Base-by-base conservation (phyloP, 2,797 vertebrate species). In the Eidolon dupreanum region DNA sequence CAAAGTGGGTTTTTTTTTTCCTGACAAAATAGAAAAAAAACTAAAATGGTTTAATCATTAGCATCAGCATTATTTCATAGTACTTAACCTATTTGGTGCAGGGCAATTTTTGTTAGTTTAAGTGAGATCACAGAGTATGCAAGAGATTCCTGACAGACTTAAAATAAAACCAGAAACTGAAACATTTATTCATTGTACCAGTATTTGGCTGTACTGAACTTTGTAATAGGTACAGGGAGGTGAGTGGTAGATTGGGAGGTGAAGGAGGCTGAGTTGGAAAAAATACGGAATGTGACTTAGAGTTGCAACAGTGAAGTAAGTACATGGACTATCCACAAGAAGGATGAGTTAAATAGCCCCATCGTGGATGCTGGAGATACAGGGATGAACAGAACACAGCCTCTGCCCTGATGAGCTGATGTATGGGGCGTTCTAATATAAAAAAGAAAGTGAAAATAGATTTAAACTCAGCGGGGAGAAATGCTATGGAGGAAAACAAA, bases 21-120 rank as follows among this genome's bases (percentile, higher is more conserved):
- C 61, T 36, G n/a, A 83, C 41, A 46, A 77, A 61, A 86, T 36
- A 57, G 36, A 53, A 70, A 85, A 95, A 75, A 65, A 83, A 49
- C 41, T n/a, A n/a, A 93, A 66, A 77, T 77, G 36, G 53, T 33
- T 28, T 38, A 51, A 79, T 26, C 7, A 20, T 71, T 81, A 65
- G 24, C 15, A 57, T 73, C 22, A 70, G 57, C 57, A 36, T 79
- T 22, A 13, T 41, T 59, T 70, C 4, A 0, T 12, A 88, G 77
- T 57, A 79, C 19, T 33, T 90, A 55, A 55, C 22, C 19, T 46
- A 22, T 57, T 92, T 53, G n/a, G 17, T 53, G 28, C 77, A 53
- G 28, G 16, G 2, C 15, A 28, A 33, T 38, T 95, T 88, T 95
- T 70, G 10, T 78, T 79, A 70, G 9, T 46, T 78, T 63, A 63